These are phyloP conservation scores for Ursus arctos DNA, from an alignment of 2,113 vertebrate species.

Conservation along the genomic window DNA sequence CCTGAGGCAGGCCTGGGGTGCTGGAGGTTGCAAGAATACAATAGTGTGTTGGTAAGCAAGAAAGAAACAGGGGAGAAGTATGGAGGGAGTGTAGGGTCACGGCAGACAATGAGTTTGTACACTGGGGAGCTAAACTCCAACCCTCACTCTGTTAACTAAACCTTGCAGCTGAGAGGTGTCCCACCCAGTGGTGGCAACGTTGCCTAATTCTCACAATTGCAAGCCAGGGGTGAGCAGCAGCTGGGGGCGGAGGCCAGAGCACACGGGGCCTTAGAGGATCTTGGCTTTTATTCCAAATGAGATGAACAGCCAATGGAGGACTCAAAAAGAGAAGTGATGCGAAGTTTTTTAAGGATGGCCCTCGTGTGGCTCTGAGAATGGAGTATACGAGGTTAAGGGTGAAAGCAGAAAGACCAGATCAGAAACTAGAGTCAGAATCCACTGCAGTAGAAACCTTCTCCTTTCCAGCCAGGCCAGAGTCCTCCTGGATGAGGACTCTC, in stretches of 20 bases:
- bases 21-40: neutral
- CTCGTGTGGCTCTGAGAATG: neutral
- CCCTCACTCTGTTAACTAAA: neutral
- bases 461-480: neutral
- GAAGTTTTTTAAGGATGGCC: neutral
- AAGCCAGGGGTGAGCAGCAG: neutral
- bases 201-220: neutral
- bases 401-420: neutral
- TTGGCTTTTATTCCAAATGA: neutral
- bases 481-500: neutral
- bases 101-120: too few relatives aligned
- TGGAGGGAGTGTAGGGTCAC: neutral
- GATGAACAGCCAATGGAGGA: neutral
- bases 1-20: neutral
- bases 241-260: neutral
- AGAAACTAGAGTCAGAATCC: neutral
- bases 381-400: neutral
- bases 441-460: neutral
- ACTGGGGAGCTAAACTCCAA: neutral
- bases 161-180: neutral
- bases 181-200: neutral
- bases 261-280: neutral
- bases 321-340: neutral
- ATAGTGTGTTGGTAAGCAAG: neutral
- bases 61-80: neutral